phyloP scores from a whole-genome alignment of 2,888 invertebrate genomes.

The Parnassius smintheus region DNA sequence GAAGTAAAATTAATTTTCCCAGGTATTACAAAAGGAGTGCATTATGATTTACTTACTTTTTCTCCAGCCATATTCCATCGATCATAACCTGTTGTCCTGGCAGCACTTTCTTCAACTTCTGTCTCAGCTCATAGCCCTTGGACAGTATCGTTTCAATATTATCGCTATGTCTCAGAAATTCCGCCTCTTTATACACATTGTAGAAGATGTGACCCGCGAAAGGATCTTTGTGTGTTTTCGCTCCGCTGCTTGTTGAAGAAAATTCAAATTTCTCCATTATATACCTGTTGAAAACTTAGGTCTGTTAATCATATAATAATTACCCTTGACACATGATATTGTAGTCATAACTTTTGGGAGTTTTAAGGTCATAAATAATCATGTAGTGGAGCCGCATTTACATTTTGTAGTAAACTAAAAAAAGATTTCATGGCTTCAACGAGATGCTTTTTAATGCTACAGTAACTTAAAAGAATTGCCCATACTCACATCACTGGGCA shows the following conservation, averaged over 20 bases:
- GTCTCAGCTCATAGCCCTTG: constrained; percentile 44
- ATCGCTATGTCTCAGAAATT: constrained; percentile 41
- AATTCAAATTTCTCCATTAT: constrained; percentile 41
- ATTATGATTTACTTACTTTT: constrained; percentile 35
- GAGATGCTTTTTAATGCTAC: no score
- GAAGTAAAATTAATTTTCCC: no score
- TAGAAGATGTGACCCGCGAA: constrained; percentile 42
- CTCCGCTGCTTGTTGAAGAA: constrained; percentile 18
- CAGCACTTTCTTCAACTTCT: constrained; percentile 37
- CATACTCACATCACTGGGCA: no score
- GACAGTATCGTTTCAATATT: constrained; percentile 45
- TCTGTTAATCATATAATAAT: no score
- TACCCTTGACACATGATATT: no score
- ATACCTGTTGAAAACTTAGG: constrained; percentile 5
- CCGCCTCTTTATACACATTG: constrained; percentile 42
- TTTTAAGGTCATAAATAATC: no score
- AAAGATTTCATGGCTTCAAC: no score
- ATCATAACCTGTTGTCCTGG: constrained; percentile 38
- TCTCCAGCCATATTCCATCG: constrained; percentile 36
- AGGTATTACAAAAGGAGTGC: no score
- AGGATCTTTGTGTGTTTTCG: background rate
- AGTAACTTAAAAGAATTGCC: no score
- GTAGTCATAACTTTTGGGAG: no score
- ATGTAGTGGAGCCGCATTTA: no score
- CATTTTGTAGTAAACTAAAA: no score